Conservation (phyloP, 2,797 vertebrate genomes). For the Dallia pectoralis region DNA sequence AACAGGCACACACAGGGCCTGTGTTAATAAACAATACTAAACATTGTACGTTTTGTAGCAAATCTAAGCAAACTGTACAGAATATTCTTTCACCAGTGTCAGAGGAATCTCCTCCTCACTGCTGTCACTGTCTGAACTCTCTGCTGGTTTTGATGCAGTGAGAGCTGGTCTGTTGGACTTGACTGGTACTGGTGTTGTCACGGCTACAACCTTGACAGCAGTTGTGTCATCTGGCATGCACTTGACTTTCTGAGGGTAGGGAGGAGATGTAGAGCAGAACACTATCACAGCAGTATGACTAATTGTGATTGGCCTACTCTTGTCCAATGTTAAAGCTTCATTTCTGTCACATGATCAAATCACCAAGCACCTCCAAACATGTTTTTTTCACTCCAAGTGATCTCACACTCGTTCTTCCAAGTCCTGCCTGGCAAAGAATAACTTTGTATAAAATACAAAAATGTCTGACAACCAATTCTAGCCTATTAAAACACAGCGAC, state of each 20-base stretch:
- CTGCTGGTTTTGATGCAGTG: slow-evolving; percentile 5
- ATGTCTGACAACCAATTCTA: too few species aligned
- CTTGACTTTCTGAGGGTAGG: slow-evolving; percentile 2
- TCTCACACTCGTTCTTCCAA: too few species aligned
- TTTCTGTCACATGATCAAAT: too few species aligned
- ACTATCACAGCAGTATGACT: background rate
- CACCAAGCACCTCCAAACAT: too few species aligned
- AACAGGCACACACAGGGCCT: background rate
- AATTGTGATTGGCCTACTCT: background rate
- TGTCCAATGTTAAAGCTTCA: too few species aligned
- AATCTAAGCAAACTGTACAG: background rate
- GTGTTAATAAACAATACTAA: background rate
- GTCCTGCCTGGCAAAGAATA: too few species aligned
- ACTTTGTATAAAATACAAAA: too few species aligned
- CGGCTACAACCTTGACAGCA: background rate
- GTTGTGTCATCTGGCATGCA: background rate
- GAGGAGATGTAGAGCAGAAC: background rate
- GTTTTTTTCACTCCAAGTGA: too few species aligned
- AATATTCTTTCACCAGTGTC: background rate
- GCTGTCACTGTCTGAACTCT: slow-evolving; percentile 15
- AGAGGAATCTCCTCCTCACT: background rate
- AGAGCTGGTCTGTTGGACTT: background rate
- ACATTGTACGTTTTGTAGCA: background rate
- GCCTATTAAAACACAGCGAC: too few species aligned
- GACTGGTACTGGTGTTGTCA: background rate